A percentile compares a stretch with the other conserved stretches of the same genome.
phyloP scores from a whole-genome alignment of 2,888 invertebrate species.

The Cerastis rubricosa region DNA sequence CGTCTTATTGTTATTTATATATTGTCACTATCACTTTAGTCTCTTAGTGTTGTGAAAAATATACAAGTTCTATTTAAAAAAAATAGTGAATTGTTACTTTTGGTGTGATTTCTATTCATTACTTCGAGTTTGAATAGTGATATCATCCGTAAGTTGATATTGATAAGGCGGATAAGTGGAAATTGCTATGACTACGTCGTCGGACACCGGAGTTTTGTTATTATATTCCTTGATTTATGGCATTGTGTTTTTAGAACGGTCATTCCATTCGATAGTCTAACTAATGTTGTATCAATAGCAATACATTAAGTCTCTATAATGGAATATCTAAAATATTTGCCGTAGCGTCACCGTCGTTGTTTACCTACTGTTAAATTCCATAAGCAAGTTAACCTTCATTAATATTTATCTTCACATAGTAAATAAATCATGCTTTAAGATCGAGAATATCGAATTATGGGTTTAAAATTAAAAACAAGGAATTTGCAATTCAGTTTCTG shows the following conservation, averaged over 20 bases:
- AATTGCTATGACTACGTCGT: constrained; percentile 84
- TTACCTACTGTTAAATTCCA: constrained; percentile 59
- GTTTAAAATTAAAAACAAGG: constrained; percentile 11
- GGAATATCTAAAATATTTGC: constrained; percentile 36
- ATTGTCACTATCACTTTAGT: constrained; percentile 63
- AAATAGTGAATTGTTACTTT: constrained; percentile 62
- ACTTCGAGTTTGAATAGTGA: constrained; percentile 70
- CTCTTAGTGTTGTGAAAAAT: constrained; percentile 68
- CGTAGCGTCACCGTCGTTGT: constrained; percentile 52
- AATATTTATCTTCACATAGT: constrained; percentile 49
- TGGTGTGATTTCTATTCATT: constrained; percentile 67
- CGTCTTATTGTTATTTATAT: constrained; percentile 60
- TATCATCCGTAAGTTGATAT: constrained; percentile 80
- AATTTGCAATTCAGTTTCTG: constrained; percentile 9
- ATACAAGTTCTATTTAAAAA: constrained; percentile 40
- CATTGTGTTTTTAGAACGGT: constrained; percentile 55
- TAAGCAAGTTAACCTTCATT: constrained; percentile 65
- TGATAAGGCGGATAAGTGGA: constrained; percentile 86
- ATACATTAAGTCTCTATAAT: constrained; percentile 16
- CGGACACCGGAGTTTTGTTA: constrained; percentile 75
- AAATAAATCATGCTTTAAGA: constrained; percentile 40
- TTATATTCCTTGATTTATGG: constrained; percentile 71
- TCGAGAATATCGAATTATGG: constrained; percentile 28
- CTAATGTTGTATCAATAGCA: constrained; percentile 14
- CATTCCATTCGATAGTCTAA: constrained; percentile 37